phyloP scores from a whole-genome alignment of 2,888 invertebrate species.

The Limnephilus auricula region DNA sequence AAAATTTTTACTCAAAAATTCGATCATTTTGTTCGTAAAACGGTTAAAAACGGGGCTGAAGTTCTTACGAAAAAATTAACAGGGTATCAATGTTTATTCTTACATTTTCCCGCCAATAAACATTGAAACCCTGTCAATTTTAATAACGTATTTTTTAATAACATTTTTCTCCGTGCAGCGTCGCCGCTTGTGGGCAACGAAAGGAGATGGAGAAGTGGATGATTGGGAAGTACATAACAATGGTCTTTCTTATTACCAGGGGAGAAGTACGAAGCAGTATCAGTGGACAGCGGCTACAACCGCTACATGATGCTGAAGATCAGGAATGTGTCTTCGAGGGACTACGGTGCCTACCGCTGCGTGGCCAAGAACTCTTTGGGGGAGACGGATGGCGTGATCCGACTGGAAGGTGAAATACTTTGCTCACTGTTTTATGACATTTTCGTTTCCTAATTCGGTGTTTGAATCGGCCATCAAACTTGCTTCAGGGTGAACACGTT shows the following conservation, averaged over 20 bases:
- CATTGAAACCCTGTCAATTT: too few species aligned
- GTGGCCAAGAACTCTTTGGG: constrained; percentile 95
- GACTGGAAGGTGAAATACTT: constrained; percentile 84
- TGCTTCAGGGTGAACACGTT: neutral
- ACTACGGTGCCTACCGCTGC: constrained; percentile 93
- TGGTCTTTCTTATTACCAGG: constrained; percentile 75
- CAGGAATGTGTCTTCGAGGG: constrained; percentile 85
- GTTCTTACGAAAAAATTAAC: too few species aligned
- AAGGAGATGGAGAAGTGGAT: too few species aligned
- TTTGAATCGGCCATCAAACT: neutral
- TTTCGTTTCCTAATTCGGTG: neutral
- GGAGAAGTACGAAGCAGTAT: constrained; percentile 91
- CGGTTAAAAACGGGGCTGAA: too few species aligned
- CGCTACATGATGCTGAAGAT: constrained; percentile 95
- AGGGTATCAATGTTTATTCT: too few species aligned
- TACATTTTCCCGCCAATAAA: too few species aligned
- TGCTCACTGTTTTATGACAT: neutral
- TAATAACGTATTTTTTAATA: too few species aligned
- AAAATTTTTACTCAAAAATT: too few species aligned
- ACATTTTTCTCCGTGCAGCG: too few species aligned
- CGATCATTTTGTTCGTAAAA: too few species aligned
- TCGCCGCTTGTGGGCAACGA: too few species aligned
- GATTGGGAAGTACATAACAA: too few species aligned
- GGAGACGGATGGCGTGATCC: constrained; percentile 93
- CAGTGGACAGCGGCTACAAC: constrained; percentile 91